Percentiles rank a stretch among this genome's conserved stretches.
phyloP scores from a whole-genome alignment of 2,113 vertebrate species.

The Menidia beryllina region DNA sequence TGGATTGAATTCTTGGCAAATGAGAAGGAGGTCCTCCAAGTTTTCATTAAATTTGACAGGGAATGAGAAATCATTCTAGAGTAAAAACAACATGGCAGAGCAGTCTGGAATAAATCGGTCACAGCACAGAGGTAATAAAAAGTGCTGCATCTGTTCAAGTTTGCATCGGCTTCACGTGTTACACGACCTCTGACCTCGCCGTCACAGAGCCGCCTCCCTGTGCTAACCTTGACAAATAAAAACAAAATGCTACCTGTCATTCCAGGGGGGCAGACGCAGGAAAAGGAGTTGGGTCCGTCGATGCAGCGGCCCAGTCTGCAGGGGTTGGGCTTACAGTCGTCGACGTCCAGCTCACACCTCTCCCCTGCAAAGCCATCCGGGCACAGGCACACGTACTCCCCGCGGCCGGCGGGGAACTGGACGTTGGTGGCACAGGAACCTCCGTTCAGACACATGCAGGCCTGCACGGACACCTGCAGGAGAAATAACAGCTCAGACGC shows the following conservation, averaged over 20 bases:
- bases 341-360: conserved; percentile 83
- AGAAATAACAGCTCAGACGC: neutral
- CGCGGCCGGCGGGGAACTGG: conserved; percentile 81
- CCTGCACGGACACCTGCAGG: conserved; percentile 84
- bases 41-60: too few relatives aligned
- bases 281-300: conserved; percentile 82
- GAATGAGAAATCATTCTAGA: too few relatives aligned
- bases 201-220: too few relatives aligned
- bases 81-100: too few relatives aligned
- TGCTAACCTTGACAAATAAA: too few relatives aligned
- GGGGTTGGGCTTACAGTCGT: conserved; percentile 85
- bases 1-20: too few relatives aligned
- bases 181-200: too few relatives aligned
- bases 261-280: conserved; percentile 86
- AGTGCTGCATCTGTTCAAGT: neutral
- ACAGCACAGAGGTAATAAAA: neutral
- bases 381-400: conserved; percentile 85
- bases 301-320: conserved; percentile 86
- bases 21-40: too few relatives aligned
- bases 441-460: conserved; percentile 88
- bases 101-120: too few relatives aligned
- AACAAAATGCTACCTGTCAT: conserved; percentile 80
- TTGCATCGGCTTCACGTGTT: neutral
- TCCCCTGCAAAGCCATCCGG: conserved; percentile 82
- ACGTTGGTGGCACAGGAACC: conserved; percentile 84